phyloP scores from a whole-genome alignment of 2,888 invertebrate genomes.

The Diadegma fenestrale region DNA sequence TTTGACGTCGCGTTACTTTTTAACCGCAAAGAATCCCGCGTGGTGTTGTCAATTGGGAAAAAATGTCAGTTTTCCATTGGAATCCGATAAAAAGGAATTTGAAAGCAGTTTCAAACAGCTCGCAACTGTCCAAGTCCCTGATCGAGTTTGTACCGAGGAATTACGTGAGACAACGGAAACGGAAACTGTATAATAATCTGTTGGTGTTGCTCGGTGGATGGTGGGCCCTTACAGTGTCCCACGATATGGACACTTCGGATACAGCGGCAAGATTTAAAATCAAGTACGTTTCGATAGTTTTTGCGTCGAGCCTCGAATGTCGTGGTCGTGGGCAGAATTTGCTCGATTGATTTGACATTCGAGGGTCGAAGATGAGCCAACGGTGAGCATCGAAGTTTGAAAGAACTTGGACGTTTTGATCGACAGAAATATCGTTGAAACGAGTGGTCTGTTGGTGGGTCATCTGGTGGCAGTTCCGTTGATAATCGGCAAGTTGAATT shows the following conservation, averaged over 20 bases:
- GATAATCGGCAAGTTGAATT: conserved; percentile 44
- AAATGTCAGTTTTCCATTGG: conserved; percentile 56
- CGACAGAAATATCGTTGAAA: conserved; percentile 42
- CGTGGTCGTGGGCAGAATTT: not conserved
- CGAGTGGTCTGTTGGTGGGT: conserved; percentile 44
- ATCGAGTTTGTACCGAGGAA: conserved; percentile 50
- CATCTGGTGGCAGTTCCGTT: conserved; percentile 62
- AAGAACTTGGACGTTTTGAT: not conserved
- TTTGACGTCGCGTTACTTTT: conserved; percentile 6
- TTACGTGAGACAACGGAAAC: conserved; percentile 55
- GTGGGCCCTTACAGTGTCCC: conserved; percentile 59
- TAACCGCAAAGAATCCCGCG: not conserved
- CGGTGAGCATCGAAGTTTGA: not conserved
- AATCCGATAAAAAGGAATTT: conserved; percentile 48
- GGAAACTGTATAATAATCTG: conserved; percentile 57
- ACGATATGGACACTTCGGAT: conserved; percentile 54
- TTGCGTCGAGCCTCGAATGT: not conserved
- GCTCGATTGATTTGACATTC: not conserved
- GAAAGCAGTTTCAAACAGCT: not conserved
- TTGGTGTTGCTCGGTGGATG: conserved; percentile 57
- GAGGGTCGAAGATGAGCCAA: not conserved
- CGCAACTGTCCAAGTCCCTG: conserved; percentile 22
- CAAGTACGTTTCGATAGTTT: conserved; percentile 44
- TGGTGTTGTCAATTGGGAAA: not conserved
- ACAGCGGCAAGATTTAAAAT: conserved; percentile 42